Base-by-base conservation (phyloP, 2,113 vertebrate species). In the Heteronetta atricapilla region DNA sequence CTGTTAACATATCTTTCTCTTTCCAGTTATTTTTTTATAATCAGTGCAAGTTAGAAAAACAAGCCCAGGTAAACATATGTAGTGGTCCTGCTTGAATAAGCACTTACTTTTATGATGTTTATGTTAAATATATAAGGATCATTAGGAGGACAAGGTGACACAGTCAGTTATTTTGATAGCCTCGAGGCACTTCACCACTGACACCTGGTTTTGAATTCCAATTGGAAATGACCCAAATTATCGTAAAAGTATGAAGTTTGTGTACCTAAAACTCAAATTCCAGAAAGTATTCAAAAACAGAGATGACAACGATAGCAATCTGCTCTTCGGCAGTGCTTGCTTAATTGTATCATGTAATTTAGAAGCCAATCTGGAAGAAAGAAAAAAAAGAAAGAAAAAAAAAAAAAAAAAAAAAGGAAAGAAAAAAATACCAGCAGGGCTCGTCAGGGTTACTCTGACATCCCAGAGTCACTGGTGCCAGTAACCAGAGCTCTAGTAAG, bases 81-180 rank as follows among this genome's bases (percentile, higher is more conserved):
- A 95, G 88, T 82, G 63, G 95, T 97, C 95, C 95, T 97, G 97
- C 97, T 97, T 97, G 96, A 96, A 96, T 97, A 97, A 97, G 95
- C 96, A 97, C 91, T 95, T 94, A 94, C 88, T 97, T 97, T 97
- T 94, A 97, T 97, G 95, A 75, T 97, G 96, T 97, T 95, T 97
- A 93, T 95, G 90, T 97, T 97, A 95, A 97, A 97, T 96, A 96
- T 91, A 90, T 96, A 93, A 96, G 96, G 97, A 97, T 97, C 97
- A 95, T 97, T 97, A 97, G 95, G 94, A 97, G 96, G 96, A 97
- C 97, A 97, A 98, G 97, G 97, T 97, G 97, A 97, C 97, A 97
- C 86, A 95, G 91, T 81, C 93, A 91, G 85, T 96, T 97, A 95
- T 97, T 96, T 94, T 96, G 89, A 96, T 94, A 94, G 96, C 96